Evolutionary conservation across 2,888 invertebrate genomes (phyloP).

Genomic region (Craniophora ligustri): DNA sequence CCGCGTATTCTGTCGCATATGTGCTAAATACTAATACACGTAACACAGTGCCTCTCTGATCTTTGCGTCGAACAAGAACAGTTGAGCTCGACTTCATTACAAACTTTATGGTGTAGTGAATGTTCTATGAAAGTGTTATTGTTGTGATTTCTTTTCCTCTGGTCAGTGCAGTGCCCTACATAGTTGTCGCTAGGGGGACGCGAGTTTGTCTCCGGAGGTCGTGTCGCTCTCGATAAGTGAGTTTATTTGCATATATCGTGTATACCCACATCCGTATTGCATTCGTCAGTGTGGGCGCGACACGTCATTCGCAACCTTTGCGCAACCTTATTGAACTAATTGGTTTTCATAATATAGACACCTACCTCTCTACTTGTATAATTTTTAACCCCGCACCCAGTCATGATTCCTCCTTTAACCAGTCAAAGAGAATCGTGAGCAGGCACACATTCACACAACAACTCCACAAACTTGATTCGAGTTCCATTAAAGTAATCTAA

Average conservation of each 20-base stretch:
- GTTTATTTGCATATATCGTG: constrained; percentile 77
- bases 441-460: constrained; percentile 18
- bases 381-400: constrained; percentile 7
- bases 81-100: constrained; percentile 73
- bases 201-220: constrained; percentile 76
- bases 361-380: constrained; percentile 8
- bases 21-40: constrained; percentile 73
- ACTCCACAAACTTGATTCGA: constrained; percentile 35
- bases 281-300: constrained; percentile 76
- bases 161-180: constrained; percentile 80
- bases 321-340: constrained; percentile 67
- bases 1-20: constrained; percentile 77
- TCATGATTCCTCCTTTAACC: constrained; percentile 13
- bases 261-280: constrained; percentile 74
- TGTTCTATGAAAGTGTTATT: constrained; percentile 79
- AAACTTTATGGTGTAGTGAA: constrained; percentile 73
- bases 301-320: constrained; percentile 79
- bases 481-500: constrained; percentile 37
- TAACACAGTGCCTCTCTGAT: constrained; percentile 80
- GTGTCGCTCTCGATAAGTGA: constrained; percentile 79
- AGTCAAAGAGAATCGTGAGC: constrained; percentile 31
- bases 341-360: constrained; percentile 20
- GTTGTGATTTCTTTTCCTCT: constrained; percentile 83
- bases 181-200: constrained; percentile 75
- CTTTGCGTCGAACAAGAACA: constrained; percentile 81